phyloP scores from a whole-genome alignment of 2,113 vertebrate species.

The Corythornis madagascariensis region DNA sequence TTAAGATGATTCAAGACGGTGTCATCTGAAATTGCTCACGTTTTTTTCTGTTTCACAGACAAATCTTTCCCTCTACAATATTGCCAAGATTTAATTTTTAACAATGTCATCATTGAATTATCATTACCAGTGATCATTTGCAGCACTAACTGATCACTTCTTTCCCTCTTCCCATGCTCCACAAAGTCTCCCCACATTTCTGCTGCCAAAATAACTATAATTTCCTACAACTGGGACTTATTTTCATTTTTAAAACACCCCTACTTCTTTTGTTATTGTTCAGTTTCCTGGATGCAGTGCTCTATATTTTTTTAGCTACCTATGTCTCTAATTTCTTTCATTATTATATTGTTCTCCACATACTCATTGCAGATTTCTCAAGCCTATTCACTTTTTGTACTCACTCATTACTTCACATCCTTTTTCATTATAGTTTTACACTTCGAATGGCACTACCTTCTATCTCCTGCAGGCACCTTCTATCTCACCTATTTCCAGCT shows the following conservation, averaged over 20 bases:
- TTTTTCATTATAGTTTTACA: background rate
- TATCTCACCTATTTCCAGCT: background rate
- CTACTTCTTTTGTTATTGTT: background rate
- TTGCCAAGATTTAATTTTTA: background rate
- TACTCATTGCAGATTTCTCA: background rate
- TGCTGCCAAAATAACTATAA: background rate
- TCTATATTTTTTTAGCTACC: background rate
- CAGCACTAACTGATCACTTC: background rate
- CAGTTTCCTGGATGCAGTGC: background rate
- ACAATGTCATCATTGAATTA: background rate
- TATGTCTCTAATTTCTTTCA: background rate
- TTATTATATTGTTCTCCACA: background rate
- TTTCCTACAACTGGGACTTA: background rate
- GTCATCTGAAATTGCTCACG: background rate
- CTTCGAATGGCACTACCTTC: background rate
- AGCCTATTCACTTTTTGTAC: background rate
- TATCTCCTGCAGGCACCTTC: background rate
- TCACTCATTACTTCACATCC: background rate
- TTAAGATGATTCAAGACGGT: background rate
- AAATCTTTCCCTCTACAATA: background rate
- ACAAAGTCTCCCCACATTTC: background rate
- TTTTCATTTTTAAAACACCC: conserved; percentile 13
- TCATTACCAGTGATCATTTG: background rate
- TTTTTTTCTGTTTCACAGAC: background rate
- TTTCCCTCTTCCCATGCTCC: background rate